Conservation (phyloP, 2,888 invertebrate species). For the Pemphredon lugubris region DNA sequence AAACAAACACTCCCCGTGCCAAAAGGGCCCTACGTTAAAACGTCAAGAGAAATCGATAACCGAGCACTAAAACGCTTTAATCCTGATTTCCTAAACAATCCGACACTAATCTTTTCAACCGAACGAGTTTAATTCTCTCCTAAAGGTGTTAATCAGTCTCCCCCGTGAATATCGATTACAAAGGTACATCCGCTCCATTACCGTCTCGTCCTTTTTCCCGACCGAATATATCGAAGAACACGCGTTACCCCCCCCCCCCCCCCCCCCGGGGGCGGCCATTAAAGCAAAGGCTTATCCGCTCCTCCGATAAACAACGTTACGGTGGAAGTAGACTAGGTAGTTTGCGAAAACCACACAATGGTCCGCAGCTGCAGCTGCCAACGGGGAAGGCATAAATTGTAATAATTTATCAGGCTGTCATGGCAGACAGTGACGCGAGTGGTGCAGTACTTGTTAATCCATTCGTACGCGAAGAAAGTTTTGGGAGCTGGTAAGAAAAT, state of each 20-base stretch:
- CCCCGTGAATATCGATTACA: no score
- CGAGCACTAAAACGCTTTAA: no score
- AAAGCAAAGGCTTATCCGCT: background rate
- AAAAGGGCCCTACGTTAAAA: no score
- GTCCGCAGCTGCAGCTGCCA: slow-evolving; percentile 13
- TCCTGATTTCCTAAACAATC: no score
- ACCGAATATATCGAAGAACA: no score
- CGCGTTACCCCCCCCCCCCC: background rate
- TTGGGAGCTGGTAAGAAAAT: slow-evolving; percentile 1
- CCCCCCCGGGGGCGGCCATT: background rate
- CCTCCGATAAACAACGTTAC: slow-evolving; percentile 5
- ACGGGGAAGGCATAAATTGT: slow-evolving; percentile 11
- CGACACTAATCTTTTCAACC: no score
- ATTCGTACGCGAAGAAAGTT: slow-evolving; percentile 31
- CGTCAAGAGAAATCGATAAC: no score
- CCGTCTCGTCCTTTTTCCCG: no score
- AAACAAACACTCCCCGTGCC: no score
- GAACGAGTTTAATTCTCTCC: no score
- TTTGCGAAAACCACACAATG: slow-evolving; percentile 6
- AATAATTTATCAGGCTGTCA: slow-evolving; percentile 48
- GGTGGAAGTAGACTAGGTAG: background rate
- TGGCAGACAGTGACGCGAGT: slow-evolving; percentile 31
- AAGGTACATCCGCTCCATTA: no score
- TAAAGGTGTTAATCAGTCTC: no score
- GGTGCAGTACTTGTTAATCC: slow-evolving; percentile 36